Evolutionary conservation across 1,140 invertebrate genomes (phyloP).

Genomic region (Drosophila albomicans): DNA sequence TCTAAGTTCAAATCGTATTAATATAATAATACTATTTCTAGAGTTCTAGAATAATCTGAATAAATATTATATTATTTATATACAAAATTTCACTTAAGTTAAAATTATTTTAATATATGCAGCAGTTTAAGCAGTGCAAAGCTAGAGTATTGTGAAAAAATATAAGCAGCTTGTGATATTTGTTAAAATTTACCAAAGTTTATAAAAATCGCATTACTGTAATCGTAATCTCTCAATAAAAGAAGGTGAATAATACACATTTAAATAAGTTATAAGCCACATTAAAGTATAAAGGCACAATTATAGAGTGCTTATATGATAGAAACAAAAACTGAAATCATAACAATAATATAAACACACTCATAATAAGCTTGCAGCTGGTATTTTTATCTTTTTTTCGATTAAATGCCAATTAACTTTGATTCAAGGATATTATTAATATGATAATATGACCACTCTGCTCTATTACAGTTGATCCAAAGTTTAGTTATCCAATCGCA

Average conservation of each 20-base stretch:
- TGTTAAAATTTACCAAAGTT: background rate
- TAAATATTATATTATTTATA: too few species aligned
- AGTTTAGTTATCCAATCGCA: conserved; percentile 92
- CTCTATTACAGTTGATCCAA: conserved; percentile 89
- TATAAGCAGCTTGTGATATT: too few species aligned
- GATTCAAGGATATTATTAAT: conserved; percentile 39
- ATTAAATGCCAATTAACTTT: conserved; percentile 48
- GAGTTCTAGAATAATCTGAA: too few species aligned
- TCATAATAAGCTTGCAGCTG: background rate
- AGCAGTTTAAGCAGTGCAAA: background rate
- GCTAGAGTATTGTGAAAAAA: too few species aligned
- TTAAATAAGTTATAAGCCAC: background rate
- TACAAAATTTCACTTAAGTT: background rate
- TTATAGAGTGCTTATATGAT: too few species aligned
- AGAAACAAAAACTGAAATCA: background rate
- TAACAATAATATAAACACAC: conserved; percentile 9
- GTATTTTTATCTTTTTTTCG: conserved; percentile 10
- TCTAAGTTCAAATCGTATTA: too few species aligned
- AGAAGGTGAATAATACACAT: background rate
- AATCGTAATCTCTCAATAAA: background rate
- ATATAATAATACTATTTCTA: too few species aligned
- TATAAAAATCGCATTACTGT: background rate
- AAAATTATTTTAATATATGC: background rate
- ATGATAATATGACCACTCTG: conserved; percentile 55
- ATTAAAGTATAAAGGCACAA: background rate